phyloP scores from a whole-genome alignment of 2,113 vertebrate species.

The Protobothrops flavoviridis region DNA sequence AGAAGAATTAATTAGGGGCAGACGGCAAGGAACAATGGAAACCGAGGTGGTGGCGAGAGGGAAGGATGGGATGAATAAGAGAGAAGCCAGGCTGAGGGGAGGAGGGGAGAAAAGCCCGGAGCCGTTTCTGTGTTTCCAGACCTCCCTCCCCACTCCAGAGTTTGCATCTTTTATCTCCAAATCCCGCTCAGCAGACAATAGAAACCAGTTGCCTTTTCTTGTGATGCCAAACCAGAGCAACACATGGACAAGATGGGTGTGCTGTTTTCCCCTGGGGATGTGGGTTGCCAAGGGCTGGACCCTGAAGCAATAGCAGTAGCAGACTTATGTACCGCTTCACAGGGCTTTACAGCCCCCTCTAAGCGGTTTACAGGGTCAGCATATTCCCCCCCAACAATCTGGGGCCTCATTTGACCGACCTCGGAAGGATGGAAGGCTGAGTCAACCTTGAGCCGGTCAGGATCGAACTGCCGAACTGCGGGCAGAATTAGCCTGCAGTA shows the following conservation, averaged over 20 bases:
- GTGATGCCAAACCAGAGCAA: rapidly evolving
- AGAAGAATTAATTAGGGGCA: not conserved
- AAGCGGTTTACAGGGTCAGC: too few relatives aligned
- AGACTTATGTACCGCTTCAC: too few relatives aligned
- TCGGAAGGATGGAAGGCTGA: too few relatives aligned
- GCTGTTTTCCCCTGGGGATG: not conserved
- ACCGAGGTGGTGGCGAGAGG: not conserved
- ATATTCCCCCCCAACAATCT: too few relatives aligned
- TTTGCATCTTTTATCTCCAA: not conserved
- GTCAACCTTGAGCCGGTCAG: too few relatives aligned
- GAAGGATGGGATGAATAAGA: not conserved
- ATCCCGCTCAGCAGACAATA: not conserved
- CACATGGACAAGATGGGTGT: not conserved
- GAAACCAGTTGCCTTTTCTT: not conserved
- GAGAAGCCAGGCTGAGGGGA: not conserved
- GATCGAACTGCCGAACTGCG: too few relatives aligned
- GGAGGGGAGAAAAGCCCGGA: not conserved
- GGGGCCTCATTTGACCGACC: too few relatives aligned
- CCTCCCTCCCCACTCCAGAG: not conserved
- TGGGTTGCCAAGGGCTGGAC: not conserved
- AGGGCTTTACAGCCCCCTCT: too few relatives aligned
- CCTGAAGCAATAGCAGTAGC: not conserved
- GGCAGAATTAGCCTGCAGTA: too few relatives aligned
- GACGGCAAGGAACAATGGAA: not conserved
- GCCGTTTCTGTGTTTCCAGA: not conserved